These are phyloP conservation scores for Drosophila kambysellisi DNA, from an alignment of 2,888 invertebrate species.

Conservation along the genomic window DNA sequence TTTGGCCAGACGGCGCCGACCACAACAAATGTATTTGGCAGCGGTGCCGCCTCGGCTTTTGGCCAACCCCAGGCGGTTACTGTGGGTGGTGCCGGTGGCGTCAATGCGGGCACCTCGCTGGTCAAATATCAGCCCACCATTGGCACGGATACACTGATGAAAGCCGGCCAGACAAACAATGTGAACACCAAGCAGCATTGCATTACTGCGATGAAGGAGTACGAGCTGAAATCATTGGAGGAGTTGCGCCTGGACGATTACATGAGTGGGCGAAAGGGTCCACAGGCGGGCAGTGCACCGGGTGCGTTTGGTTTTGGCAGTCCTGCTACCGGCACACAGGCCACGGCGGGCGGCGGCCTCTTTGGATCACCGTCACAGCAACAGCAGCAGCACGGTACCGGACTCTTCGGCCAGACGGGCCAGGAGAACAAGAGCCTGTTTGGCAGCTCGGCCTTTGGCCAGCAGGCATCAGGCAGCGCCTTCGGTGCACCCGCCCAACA, in stretches of 20 bases:
- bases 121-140: conserved; percentile 93
- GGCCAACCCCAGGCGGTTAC: conserved; percentile 71
- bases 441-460: conserved; percentile 86
- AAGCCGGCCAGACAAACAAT: conserved; percentile 92
- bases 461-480: conserved; percentile 82
- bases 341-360: conserved; percentile 83
- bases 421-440: conserved; percentile 87
- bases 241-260: conserved; percentile 98
- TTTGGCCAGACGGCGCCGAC: conserved; percentile 88
- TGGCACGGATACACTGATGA: conserved; percentile 96
- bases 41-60: conserved; percentile 82
- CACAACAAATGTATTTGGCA: conserved; percentile 86
- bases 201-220: conserved; percentile 99
- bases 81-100: conserved; percentile 68
- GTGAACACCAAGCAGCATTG: conserved; percentile 98
- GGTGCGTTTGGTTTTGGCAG: conserved; percentile 87
- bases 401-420: conserved; percentile 86
- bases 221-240: conserved; percentile 96
- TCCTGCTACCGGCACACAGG: conserved; percentile 85
- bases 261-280: conserved; percentile 94
- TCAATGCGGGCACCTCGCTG: conserved; percentile 89
- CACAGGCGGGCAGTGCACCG: conserved; percentile 83
- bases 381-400: conserved; percentile 84
- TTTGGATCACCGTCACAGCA: conserved; percentile 86
- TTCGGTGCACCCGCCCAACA: conserved; percentile 87